Conservation (phyloP, 1,140 invertebrate genomes). For the Drosophila jambulina region DNA sequence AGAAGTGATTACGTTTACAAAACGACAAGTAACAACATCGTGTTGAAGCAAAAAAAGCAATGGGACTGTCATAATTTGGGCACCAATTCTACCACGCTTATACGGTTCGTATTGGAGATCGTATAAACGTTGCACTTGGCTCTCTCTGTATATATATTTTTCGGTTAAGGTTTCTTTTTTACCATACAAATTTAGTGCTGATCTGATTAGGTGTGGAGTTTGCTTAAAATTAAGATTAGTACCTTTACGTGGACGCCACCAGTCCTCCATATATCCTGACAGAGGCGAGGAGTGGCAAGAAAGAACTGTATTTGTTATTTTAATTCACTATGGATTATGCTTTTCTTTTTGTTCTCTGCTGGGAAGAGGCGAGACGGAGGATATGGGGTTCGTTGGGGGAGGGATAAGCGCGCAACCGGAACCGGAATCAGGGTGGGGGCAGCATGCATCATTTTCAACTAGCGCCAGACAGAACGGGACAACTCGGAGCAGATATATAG, state of each 20-base stretch:
- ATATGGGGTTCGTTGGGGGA: neutral
- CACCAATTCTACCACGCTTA: slow-evolving; percentile 25
- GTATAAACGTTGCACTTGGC: slow-evolving; percentile 30
- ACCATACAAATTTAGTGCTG: slow-evolving; percentile 35
- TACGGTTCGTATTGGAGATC: slow-evolving; percentile 4
- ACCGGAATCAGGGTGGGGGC: neutral
- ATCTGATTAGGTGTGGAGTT: slow-evolving; percentile 53
- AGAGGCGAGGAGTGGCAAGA: slow-evolving; percentile 96
- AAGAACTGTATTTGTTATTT: slow-evolving; percentile 86
- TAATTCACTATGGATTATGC: slow-evolving; percentile 76
- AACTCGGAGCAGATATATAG: slow-evolving; percentile 8
- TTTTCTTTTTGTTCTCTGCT: slow-evolving; percentile 41
- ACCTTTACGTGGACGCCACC: slow-evolving; percentile 98
- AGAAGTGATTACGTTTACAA: neutral
- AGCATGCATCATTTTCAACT: slow-evolving; percentile 45
- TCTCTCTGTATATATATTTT: slow-evolving; percentile 10
- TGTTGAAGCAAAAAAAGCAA: slow-evolving; percentile 33
- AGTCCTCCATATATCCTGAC: slow-evolving; percentile 98
- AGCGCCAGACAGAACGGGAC: slow-evolving; percentile 32
- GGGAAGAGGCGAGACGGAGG: neutral
- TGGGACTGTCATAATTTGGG: slow-evolving; percentile 26
- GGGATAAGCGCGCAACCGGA: slow-evolving; percentile 22
- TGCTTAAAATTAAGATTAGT: slow-evolving; percentile 85
- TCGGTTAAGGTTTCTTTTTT: slow-evolving; percentile 1
- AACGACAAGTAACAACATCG: slow-evolving; percentile 29